Evolutionary conservation across 1,140 invertebrate species (phyloP), one percentile per base, ranked within the genome.

Genomic region (Tetramorium alpestre): DNA sequence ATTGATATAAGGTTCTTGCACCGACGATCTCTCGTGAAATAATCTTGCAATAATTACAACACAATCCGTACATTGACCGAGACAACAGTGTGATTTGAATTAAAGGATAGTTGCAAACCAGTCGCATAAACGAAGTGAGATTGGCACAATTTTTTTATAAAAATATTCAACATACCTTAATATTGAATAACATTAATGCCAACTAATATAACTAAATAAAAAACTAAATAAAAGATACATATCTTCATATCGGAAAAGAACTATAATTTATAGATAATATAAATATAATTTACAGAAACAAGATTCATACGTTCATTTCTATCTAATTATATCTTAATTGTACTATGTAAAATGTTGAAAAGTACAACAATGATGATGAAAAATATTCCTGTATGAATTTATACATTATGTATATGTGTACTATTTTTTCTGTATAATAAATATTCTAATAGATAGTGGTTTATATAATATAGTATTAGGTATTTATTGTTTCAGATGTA

Each of bases 1-100:
- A 88, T 33, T 54, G 44, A 33, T 58, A 56, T 64, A 65, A 85
- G 47, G 60, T 85, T 85, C 73, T 78, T 65, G 47, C 60, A 76
- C 58, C 47, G 33, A 22, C 49, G 65, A 72, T 62, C 38, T 82
- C 25, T 82, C 65, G 72, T 65, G 33, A 77, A 77, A 38, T 58
- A 62, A 49, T 85, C 60, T 38, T 76, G 56, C 22, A 80, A 65
- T 41, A 62, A 75, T 75, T 56, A 85, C 73, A 80, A 80, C 72
- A 47, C 62, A 41, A 80, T 60, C 22, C 44, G 72, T 76, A 49
- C 62, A 16, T 7, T 47, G 51, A 70, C 25, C 58, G 41, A 51
- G 44, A 67, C 64, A 80, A 16, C 54, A 18, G 10, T 18, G 22
- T 4, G 44, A 22, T 44, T 72, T 82, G 25, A 82, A 82, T 72